These are phyloP conservation scores for Zaprionus ghesquierei DNA, from an alignment of 1,140 invertebrate genomes.

Conservation along the genomic window DNA sequence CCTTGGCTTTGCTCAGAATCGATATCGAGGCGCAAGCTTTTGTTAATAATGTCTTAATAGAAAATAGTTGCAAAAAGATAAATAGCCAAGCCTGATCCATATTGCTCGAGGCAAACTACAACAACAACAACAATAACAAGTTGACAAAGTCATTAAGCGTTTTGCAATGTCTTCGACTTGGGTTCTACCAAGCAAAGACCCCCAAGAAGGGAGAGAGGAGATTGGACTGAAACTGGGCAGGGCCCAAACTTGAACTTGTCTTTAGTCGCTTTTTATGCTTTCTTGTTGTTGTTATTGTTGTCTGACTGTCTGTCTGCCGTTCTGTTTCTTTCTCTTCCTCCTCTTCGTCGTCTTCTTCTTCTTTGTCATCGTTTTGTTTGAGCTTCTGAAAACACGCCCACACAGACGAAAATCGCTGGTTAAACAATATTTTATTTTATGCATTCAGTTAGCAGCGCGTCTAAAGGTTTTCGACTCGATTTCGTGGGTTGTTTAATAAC, in stretches of 20 bases:
- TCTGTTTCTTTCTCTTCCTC: not conserved
- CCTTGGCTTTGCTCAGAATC: slow-evolving; percentile 2
- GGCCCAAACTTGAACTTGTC: slow-evolving; percentile 63
- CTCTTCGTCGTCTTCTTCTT: not conserved
- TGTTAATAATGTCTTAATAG: slow-evolving; percentile 75
- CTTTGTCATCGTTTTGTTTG: slow-evolving; percentile 8
- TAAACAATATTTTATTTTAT: slow-evolving; percentile 26
- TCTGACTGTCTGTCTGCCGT: not conserved
- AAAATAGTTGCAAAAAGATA: slow-evolving; percentile 36
- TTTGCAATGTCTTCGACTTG: slow-evolving; percentile 29
- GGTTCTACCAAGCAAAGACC: not conserved
- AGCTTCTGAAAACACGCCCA: slow-evolving; percentile 42
- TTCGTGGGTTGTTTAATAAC: not conserved
- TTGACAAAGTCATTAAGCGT: slow-evolving; percentile 37
- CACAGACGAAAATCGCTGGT: slow-evolving; percentile 21
- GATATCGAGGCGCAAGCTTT: slow-evolving; percentile 27
- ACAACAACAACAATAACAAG: slow-evolving; percentile 14
- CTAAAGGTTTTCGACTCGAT: not conserved
- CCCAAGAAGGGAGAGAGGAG: not conserved
- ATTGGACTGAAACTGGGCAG: slow-evolving; percentile 24
- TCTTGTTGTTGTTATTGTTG: slow-evolving; percentile 35
- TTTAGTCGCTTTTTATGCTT: slow-evolving; percentile 9
- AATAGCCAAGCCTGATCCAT: not conserved
- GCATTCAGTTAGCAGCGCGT: slow-evolving; percentile 5
- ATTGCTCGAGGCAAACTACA: not conserved